Base-by-base conservation (phyloP, 2,888 invertebrate species). In the Tipula vernalis region DNA sequence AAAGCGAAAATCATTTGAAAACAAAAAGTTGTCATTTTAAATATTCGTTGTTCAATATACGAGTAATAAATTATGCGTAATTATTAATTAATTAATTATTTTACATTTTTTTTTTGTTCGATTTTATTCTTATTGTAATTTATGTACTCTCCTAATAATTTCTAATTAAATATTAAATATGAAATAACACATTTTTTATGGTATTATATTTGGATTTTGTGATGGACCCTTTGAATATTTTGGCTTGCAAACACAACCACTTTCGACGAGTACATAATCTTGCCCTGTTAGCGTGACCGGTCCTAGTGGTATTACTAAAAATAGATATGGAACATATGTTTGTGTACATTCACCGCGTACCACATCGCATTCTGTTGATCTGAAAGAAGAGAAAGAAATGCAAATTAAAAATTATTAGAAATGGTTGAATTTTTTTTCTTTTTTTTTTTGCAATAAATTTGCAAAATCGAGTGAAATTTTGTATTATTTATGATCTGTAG, bases 181-280 rank as follows among this genome's bases (percentile, higher is more conserved):
- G 44, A 44, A 71, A 15, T 51, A 51, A 51, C 36, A 83, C 36
- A 41, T 85, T 85, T 3, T 85, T 89, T 91, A 91, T 57, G 92
- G 91, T 89, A 92, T 92, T 89, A 91, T 91, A 88, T 92, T 92
- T 88, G 92, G 91, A 89, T 92, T 92, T 88, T 91, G 91, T 87
- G 91, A 90, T 83, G 90, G 90, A 87, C 91, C 92, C 88, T 91
- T 91, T 51, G 92, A 91, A 87, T 92, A 92, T 88, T 92, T 92
- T 10, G 94, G 94, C 89, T 95, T 95, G 91, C 98, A 98, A 41
- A 97, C 96, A 91, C 98, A 98, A n/a, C 98, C 98, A 89, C 97
- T 97, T 91, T 98, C 98, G 39, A 98, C 97, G 86, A 98, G 93
- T n/a, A 98, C 97, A 92, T 98, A 98, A 92, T 98, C 98, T 91